These are phyloP conservation scores for Asarcornis scutulata DNA, from an alignment of 2,113 vertebrate genomes.

Conservation along the genomic window DNA sequence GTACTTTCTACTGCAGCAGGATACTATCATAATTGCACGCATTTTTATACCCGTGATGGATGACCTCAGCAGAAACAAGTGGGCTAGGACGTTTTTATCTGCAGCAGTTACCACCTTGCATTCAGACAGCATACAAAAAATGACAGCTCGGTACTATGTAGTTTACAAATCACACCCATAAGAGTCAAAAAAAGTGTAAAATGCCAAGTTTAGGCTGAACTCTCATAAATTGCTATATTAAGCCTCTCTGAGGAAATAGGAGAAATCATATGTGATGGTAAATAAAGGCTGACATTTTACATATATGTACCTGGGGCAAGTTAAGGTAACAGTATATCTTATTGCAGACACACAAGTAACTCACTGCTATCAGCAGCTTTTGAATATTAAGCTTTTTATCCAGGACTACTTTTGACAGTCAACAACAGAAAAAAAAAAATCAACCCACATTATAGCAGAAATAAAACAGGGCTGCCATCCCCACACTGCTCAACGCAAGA, in stretches of 20 bases:
- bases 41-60: neutral
- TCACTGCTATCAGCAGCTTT: neutral
- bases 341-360: accelerated
- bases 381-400: neutral
- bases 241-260: neutral
- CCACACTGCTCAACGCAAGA: neutral
- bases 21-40: neutral
- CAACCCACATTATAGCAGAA: neutral
- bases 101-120: neutral
- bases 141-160: neutral
- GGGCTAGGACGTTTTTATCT: neutral
- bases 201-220: neutral
- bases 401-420: neutral
- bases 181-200: neutral
- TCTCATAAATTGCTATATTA: neutral
- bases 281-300: neutral
- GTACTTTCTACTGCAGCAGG: neutral
- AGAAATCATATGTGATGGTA: neutral
- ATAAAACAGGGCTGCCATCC: neutral
- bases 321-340: neutral
- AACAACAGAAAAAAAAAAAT: neutral
- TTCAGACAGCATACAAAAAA: neutral
- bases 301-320: neutral
- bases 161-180: neutral
- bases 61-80: neutral